Evolutionary conservation across 2,888 invertebrate genomes (phyloP).

Genomic region (Oxycera nigricornis): DNA sequence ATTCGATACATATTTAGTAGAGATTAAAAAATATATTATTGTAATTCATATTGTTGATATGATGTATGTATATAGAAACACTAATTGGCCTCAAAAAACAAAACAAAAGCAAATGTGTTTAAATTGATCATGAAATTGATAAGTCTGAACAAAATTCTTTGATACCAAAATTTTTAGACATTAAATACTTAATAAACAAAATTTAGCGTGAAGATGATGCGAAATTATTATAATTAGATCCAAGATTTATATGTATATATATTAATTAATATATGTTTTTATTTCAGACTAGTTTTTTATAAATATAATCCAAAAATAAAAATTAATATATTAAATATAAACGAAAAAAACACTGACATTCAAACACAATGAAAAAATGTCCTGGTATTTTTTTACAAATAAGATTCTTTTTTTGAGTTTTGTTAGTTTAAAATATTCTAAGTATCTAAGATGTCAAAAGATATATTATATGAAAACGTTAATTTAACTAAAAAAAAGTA

Average conservation of each 20-base stretch:
- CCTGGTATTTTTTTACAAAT: constrained; percentile 8
- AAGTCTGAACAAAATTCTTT: constrained; percentile 49
- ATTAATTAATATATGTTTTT: constrained; percentile 42
- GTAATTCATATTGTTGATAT: constrained; percentile 9
- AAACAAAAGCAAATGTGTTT: not conserved
- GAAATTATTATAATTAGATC: constrained; percentile 8
- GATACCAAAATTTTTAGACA: constrained; percentile 50
- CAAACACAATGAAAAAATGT: not conserved
- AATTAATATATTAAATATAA: constrained; percentile 43
- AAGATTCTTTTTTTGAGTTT: not conserved
- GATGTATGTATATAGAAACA: constrained; percentile 20
- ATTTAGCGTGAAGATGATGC: not conserved
- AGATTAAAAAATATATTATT: constrained; percentile 26
- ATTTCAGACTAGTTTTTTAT: constrained; percentile 21
- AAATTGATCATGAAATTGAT: constrained; percentile 35
- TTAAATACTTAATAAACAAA: constrained; percentile 39
- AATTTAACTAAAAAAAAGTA: not conserved
- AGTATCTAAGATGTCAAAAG: not conserved
- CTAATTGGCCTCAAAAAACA: constrained; percentile 50
- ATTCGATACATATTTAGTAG: not conserved
- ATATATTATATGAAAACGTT: not conserved
- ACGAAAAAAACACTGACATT: constrained; percentile 20
- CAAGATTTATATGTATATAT: constrained; percentile 18
- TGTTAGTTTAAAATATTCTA: constrained; percentile 7
- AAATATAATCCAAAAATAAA: constrained; percentile 33